Conservation (phyloP, 2,797 vertebrate genomes). For the Holocentrus rufus region DNA sequence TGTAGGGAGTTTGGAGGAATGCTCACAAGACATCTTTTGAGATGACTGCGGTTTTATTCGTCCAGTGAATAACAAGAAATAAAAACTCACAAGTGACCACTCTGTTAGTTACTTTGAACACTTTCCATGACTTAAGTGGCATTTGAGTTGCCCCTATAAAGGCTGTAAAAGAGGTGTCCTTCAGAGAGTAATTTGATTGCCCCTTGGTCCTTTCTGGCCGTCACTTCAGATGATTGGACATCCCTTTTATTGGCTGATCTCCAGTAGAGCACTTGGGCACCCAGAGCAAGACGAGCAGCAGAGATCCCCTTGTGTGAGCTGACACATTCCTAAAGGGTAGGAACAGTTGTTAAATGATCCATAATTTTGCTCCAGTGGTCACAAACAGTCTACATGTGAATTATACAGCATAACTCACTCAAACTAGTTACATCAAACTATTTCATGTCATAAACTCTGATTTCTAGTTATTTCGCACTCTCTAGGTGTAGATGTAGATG, state of each 20-base stretch:
- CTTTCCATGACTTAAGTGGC: neutral
- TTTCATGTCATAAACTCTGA: neutral
- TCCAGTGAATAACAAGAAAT: neutral
- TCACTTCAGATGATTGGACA: conserved; percentile 21
- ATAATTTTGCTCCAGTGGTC: neutral
- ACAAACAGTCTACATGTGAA: neutral
- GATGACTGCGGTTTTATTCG: too few species aligned
- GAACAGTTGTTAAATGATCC: conserved; percentile 24
- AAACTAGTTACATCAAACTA: neutral
- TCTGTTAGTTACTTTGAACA: neutral
- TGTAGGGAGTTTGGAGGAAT: neutral
- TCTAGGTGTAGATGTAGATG: neutral
- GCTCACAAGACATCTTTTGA: neutral
- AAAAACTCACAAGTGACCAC: neutral
- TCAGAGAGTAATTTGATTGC: neutral
- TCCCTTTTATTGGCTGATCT: conserved; percentile 1
- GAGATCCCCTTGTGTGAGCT: conserved; percentile 1
- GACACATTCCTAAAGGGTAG: conserved; percentile 6
- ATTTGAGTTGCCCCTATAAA: neutral
- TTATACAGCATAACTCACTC: neutral
- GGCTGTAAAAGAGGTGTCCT: neutral
- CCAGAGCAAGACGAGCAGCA: conserved; percentile 11
- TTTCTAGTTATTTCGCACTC: neutral
- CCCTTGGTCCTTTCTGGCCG: neutral
- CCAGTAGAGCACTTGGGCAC: neutral